Evolutionary conservation across 2,113 vertebrate genomes (phyloP).

Genomic region (Eleginops maclovinus): DNA sequence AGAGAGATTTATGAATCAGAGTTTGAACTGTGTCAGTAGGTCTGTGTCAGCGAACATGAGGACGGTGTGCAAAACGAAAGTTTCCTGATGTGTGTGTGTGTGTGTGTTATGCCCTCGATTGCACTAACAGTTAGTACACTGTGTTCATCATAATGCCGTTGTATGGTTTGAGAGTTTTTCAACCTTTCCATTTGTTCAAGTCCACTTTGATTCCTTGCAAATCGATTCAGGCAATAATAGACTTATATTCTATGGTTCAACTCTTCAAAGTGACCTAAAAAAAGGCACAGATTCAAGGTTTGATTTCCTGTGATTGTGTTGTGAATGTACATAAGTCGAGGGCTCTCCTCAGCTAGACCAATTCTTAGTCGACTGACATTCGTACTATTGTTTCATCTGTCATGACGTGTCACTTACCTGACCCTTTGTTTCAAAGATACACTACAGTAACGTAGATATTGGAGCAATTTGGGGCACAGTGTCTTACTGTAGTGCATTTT

Average conservation of each 20-base stretch:
- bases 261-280: background rate
- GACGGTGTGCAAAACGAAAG: too few species aligned
- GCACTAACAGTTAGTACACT: background rate
- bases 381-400: too few species aligned
- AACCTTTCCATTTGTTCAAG: background rate
- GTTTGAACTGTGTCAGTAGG: constrained; percentile 26
- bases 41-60: constrained; percentile 17
- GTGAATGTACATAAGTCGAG: background rate
- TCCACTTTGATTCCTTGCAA: background rate
- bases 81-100: background rate
- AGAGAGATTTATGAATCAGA: constrained; percentile 16
- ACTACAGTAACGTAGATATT: too few species aligned
- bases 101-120: background rate
- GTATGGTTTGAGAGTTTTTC: background rate
- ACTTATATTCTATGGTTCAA: background rate
- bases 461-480: too few species aligned
- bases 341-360: too few species aligned
- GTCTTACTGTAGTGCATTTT: too few species aligned
- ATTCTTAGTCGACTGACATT: too few species aligned
- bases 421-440: too few species aligned
- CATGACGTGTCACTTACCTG: too few species aligned
- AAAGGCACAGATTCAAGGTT: background rate
- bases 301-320: background rate
- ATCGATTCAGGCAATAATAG: background rate
- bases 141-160: background rate